These are phyloP conservation scores for Carposina sasakii DNA, from an alignment of 1,140 invertebrate genomes.

Conservation along the genomic window DNA sequence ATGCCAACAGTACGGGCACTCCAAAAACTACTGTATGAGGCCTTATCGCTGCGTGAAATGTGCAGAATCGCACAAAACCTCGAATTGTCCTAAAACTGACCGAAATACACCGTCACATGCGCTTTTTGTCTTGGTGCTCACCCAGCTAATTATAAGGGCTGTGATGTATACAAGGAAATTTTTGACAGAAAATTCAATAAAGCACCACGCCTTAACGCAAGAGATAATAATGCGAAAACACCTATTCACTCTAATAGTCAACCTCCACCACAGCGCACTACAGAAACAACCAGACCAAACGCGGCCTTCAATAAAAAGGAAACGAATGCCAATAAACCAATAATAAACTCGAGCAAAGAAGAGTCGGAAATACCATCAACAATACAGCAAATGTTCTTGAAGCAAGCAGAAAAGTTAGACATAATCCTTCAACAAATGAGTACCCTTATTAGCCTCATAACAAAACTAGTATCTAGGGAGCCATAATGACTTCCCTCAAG, in stretches of 20 bases:
- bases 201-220: neutral
- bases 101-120: slow-evolving; percentile 9
- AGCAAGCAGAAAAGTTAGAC: slow-evolving; percentile 16
- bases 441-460: slow-evolving; percentile 23
- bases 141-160: slow-evolving; percentile 12
- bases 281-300: neutral
- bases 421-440: slow-evolving; percentile 23
- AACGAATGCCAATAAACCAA: neutral
- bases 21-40: neutral
- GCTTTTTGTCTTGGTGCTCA: slow-evolving; percentile 7
- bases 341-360: neutral
- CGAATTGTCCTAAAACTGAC: slow-evolving; percentile 2
- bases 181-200: neutral
- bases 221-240: neutral
- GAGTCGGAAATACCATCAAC: no score
- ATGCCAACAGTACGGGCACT: slow-evolving; percentile 38
- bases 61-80: slow-evolving; percentile 2
- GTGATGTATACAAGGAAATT: slow-evolving; percentile 5
- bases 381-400: slow-evolving; percentile 1
- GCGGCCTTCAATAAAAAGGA: neutral
- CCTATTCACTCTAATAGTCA: neutral
- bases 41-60: slow-evolving; percentile 7
- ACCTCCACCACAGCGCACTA: neutral
- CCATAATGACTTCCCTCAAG: slow-evolving; percentile 7
- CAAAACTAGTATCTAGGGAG: slow-evolving; percentile 11